Percentiles rank a stretch among this genome's conserved stretches.
Conservation (phyloP, 2,797 vertebrate species). For the Parotocinclus haroldoi region DNA sequence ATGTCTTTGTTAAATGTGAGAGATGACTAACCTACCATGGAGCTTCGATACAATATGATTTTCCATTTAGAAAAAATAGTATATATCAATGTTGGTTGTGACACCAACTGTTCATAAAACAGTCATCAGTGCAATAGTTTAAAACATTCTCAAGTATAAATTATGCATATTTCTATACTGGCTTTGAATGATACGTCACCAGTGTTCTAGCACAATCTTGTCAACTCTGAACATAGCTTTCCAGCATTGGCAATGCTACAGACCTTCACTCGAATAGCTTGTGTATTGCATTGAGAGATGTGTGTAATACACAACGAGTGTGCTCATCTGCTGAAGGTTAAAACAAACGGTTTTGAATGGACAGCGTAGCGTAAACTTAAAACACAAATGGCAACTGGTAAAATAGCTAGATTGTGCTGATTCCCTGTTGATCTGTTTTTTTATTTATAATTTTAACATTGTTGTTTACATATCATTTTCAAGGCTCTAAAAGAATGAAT, state of each 20-base stretch:
- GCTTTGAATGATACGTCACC: slow-evolving; percentile 37
- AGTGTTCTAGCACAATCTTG: slow-evolving; percentile 38
- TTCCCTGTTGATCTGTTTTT: too few species aligned
- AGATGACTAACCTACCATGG: slow-evolving; percentile 68
- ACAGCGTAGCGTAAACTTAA: too few species aligned
- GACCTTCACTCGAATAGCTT: slow-evolving; percentile 8
- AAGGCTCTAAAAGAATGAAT: too few species aligned
- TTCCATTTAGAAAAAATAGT: slow-evolving; percentile 74
- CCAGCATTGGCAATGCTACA: slow-evolving; percentile 37
- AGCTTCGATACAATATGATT: slow-evolving; percentile 77
- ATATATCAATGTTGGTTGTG: slow-evolving; percentile 68
- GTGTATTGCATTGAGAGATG: slow-evolving; percentile 16
- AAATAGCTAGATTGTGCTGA: too few species aligned
- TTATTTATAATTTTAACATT: too few species aligned
- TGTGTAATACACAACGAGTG: slow-evolving; percentile 15
- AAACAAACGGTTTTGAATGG: not conserved
- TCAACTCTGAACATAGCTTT: slow-evolving; percentile 56
- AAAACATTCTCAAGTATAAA: slow-evolving; percentile 76
- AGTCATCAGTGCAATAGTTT: slow-evolving; percentile 90
- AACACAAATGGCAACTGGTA: too few species aligned
- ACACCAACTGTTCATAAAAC: slow-evolving; percentile 73
- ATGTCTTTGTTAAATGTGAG: slow-evolving; percentile 60
- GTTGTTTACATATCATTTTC: too few species aligned
- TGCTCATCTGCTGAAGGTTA: slow-evolving; percentile 15
- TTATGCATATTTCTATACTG: slow-evolving; percentile 73